A percentile compares a stretch with the other conserved stretches of the same genome.
Conservation (phyloP, 2,797 vertebrate genomes). For the Pelochelys cantorii region DNA sequence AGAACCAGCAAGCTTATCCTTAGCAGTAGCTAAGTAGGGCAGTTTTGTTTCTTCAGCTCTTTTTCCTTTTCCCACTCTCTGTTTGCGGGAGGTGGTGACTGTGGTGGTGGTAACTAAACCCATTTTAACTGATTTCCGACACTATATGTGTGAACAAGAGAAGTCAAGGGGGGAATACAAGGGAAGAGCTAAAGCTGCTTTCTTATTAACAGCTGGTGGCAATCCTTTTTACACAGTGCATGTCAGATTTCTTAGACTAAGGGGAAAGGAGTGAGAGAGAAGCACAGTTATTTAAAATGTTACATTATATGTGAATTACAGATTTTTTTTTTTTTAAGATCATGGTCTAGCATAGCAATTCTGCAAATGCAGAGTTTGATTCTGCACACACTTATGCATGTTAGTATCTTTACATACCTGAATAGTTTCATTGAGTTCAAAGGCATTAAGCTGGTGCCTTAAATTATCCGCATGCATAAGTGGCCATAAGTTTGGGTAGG, state of each 20-base stretch:
- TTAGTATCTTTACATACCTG: background rate
- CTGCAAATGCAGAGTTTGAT: slow-evolving; percentile 56
- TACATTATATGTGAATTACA: slow-evolving; percentile 70
- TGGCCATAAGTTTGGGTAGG: slow-evolving; percentile 59
- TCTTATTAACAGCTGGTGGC: slow-evolving; percentile 82
- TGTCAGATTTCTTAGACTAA: slow-evolving; percentile 74
- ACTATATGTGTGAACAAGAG: slow-evolving; percentile 71
- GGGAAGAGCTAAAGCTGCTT: slow-evolving; percentile 73
- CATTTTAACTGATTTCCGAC: slow-evolving; percentile 77
- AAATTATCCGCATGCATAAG: background rate
- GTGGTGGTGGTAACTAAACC: slow-evolving; percentile 75
- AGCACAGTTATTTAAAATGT: slow-evolving; percentile 69
- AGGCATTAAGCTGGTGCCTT: background rate
- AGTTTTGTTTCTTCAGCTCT: slow-evolving; percentile 74
- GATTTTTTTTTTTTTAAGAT: slow-evolving; percentile 72
- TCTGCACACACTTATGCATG: slow-evolving; percentile 67
- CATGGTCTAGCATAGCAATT: slow-evolving; percentile 59
- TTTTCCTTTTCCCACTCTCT: slow-evolving; percentile 77
- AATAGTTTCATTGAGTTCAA: background rate
- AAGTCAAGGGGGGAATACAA: slow-evolving; percentile 11
- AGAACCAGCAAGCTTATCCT: slow-evolving; percentile 73
- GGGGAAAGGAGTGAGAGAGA: slow-evolving; percentile 74
- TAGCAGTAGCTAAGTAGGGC: slow-evolving; percentile 77
- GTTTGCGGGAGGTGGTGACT: slow-evolving; percentile 75
- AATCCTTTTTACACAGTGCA: slow-evolving; percentile 64